Conservation (phyloP, 2,888 invertebrate species). For the Drosophila kanekoi region DNA sequence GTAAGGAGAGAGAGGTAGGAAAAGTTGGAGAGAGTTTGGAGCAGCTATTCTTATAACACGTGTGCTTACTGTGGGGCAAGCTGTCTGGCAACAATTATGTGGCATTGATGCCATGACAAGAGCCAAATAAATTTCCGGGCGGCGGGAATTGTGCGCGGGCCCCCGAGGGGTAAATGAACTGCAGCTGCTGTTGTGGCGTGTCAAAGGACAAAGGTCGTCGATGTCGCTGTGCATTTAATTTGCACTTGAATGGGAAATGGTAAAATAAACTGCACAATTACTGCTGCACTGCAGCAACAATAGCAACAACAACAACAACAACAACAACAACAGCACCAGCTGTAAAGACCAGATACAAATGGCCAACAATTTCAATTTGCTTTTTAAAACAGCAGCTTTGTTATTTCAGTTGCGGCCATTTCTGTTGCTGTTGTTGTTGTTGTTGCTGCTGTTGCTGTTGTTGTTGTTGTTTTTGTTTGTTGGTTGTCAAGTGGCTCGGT, state of each 20-base stretch:
- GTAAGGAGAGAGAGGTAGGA: neutral
- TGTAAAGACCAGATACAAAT: conserved; percentile 47
- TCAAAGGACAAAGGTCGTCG: conserved; percentile 59
- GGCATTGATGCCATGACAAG: conserved; percentile 21
- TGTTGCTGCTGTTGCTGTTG: conserved; percentile 11
- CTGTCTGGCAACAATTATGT: conserved; percentile 24
- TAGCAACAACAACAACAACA: conserved; percentile 20
- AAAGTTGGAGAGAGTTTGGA: neutral
- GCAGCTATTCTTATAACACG: neutral
- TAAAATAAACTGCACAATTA: conserved; percentile 71
- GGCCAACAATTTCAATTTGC: conserved; percentile 66
- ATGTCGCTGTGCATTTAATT: conserved; percentile 66
- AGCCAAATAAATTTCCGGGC: conserved; percentile 20
- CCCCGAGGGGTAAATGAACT: conserved; percentile 50
- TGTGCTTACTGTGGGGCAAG: neutral
- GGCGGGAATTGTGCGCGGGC: neutral
- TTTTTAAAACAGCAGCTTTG: conserved; percentile 45
- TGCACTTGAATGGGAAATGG: conserved; percentile 65
- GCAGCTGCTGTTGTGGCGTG: conserved; percentile 39
- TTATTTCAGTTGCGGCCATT: conserved; percentile 61
- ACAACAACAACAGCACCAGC: conserved; percentile 15
- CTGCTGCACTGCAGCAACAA: conserved; percentile 29
- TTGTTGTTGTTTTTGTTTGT: conserved; percentile 20
- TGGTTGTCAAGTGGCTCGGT: conserved; percentile 36
- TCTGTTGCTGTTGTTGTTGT: conserved; percentile 31